Base-by-base conservation (phyloP, 2,888 invertebrate species). In the Xestia c-nigrum region DNA sequence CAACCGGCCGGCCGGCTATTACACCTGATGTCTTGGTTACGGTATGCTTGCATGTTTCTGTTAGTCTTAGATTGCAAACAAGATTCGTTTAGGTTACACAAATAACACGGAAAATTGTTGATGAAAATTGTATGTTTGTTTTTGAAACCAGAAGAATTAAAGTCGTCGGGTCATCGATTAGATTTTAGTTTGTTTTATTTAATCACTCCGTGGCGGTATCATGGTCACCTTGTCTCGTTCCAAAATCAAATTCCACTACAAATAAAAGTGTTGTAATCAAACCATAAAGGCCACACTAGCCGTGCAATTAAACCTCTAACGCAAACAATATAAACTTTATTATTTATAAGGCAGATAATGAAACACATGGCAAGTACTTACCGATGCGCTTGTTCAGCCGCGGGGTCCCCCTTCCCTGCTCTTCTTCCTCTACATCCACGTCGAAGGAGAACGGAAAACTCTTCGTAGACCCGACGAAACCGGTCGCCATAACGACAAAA, bases 371-470 rank as follows among this genome's bases (percentile, higher is more conserved):
- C 9, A 38, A 47, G 40, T 75, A 94, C 95, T 92, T 69, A 96
- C 96, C 96, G 87, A 93, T 94, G 76, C 96, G 91, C 79, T 95
- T 94, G 85, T 90, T 95, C 47, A 95, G 90, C 75, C 90, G 95
- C 14, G 95, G 94, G 4, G 95, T 95, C 63, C 80, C 89, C 57
- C 94, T 86, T 0, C 91, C 93, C 4, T 90, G 88, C 7, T 94
- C 94, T 46, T 95, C 96, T 40, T 95, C 95, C 66, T 96, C 97
- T 1, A 96, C 92, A 76, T 97, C 96, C 24, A 94, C 91, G 85
- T 97, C 97, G 90, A 97, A 97, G 72, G 97, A 96, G 87, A 97
- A 97, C 3, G 97, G 97, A 86, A 97, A 97, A 86, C 84, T 96
- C 89, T 95, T 96, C 61, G 97, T 97, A 75, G 97, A 96, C 59